A percentile compares a stretch with the other conserved stretches of the same genome.
Evolutionary conservation across 37 sponge, comb jelly and placozoan genomes (phyloP).

Genomic region (Hexactinellida sp.): DNA sequence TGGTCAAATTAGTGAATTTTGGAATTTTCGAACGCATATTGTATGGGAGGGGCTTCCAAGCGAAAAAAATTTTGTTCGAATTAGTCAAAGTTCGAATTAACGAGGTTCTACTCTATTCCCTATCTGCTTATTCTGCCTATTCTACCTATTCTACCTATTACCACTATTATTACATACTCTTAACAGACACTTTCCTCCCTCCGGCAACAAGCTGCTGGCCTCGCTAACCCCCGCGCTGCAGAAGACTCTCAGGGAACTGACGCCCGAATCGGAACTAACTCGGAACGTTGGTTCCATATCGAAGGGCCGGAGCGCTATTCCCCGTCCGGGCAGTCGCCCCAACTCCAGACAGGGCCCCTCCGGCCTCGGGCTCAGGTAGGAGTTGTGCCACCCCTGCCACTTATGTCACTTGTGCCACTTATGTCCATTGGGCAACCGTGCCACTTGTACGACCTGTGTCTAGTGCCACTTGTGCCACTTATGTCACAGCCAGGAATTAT

Average conservation of each 20-base stretch:
- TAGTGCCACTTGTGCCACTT: no score
- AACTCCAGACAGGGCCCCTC: not conserved
- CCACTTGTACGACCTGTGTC: not conserved
- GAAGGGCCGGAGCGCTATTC: not conserved
- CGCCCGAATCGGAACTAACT: not conserved
- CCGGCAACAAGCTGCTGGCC: not conserved
- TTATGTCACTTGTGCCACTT: not conserved
- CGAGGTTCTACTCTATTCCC: no score
- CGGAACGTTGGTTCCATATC: not conserved
- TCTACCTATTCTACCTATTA: no score
- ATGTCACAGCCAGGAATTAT: no score
- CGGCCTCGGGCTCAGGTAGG: not conserved
- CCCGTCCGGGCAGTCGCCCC: not conserved
- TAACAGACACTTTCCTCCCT: not conserved
- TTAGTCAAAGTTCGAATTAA: no score
- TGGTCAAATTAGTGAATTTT: no score
- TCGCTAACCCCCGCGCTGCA: not conserved
- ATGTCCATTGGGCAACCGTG: not conserved
- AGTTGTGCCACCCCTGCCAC: no score
- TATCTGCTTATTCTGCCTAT: no score
- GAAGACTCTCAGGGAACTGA: not conserved
- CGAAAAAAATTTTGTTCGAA: no score
- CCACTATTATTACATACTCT: no score
- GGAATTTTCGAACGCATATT: no score
- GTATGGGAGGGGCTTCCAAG: no score